These are phyloP conservation scores for Drosophila albomicans DNA, from an alignment of 1,140 invertebrate genomes.

Conservation along the genomic window DNA sequence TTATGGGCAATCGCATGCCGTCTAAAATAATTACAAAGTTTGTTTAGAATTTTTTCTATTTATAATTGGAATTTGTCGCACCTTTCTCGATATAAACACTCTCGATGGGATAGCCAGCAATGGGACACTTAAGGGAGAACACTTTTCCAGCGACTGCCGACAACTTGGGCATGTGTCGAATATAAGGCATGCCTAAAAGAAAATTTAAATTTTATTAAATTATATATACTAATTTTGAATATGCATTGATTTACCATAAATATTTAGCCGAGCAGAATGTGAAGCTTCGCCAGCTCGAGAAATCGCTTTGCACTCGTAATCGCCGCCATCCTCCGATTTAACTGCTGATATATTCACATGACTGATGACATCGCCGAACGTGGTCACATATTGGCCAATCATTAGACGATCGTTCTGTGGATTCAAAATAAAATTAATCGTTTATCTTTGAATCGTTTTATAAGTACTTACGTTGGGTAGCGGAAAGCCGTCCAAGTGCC, in stretches of 20 bases:
- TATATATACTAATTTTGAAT: not conserved
- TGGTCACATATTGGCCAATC: slow-evolving; percentile 89
- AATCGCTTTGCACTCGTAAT: slow-evolving; percentile 89
- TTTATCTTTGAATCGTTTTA: not conserved
- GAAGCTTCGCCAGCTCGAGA: slow-evolving; percentile 88
- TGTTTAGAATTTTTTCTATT: not conserved
- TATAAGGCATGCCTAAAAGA: slow-evolving; percentile 88
- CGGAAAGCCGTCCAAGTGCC: slow-evolving; percentile 91
- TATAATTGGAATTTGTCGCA: slow-evolving; percentile 49
- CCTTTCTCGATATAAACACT: slow-evolving; percentile 89
- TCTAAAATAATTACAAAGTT: slow-evolving; percentile 83
- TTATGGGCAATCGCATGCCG: slow-evolving; percentile 87
- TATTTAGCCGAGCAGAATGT: slow-evolving; percentile 88
- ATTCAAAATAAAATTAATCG: not conserved
- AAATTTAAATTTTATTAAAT: not conserved
- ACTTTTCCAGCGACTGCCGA: slow-evolving; percentile 89
- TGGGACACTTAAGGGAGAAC: slow-evolving; percentile 89
- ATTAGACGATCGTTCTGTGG: slow-evolving; percentile 87
- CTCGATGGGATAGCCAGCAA: slow-evolving; percentile 90
- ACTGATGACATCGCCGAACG: slow-evolving; percentile 89
- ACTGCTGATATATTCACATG: slow-evolving; percentile 90
- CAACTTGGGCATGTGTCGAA: slow-evolving; percentile 89
- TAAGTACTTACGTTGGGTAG: slow-evolving; percentile 84
- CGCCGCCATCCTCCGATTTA: slow-evolving; percentile 90
- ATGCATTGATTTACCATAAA: slow-evolving; percentile 86